Base-by-base conservation (phyloP, 2,797 vertebrate genomes). In the Ctenopoma kingsleyae region DNA sequence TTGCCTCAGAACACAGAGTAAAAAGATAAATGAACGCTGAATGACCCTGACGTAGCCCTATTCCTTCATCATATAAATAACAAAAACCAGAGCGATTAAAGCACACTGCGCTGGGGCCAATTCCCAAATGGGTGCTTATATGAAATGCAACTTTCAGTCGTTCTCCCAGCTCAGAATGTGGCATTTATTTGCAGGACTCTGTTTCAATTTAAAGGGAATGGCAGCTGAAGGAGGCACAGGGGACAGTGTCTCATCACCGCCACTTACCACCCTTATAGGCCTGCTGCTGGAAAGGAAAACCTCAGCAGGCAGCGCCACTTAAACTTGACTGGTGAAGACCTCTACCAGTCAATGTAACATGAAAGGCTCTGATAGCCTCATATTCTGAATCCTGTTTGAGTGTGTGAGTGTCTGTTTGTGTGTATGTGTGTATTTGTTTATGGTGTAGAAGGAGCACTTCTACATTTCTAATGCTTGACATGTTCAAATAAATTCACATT, bases 21-120 rank as follows among this genome's bases (percentile, higher is more conserved):
- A 88, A 90, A 85, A 85, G 91, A 91, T 81, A 92, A 90, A 91
- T 88, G 88, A 92, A 90, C 89, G 83, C 88, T 85, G 86, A 90
- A 85, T 86, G 91, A 89, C 89, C 90, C 89, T 85, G 84, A 83
- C 81, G 81, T 87, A 84, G 87, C 88, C 81, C 84, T 71, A 84
- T 90, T 93, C 93, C 92, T 95, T 94, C 94, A 94, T 95, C 95
- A 96, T 95, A 95, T 95, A 96, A 96, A 96, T 95, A 95, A 95
- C 93, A 94, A 95, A 92, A 91, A 91, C 71, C 82, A 83, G 74
- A 83, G 83, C 76, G 91, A 94, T 91, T 94, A 94, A 95, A 95
- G 90, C 92, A 92, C 92, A 84, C 82, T 67, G 76, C 22, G 83
- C 79, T 7, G 64, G 67, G 79, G 80, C 72, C 93, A 95, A 96